Base-by-base conservation (phyloP, 2,797 vertebrate genomes). In the Oophaga sylvatica region DNA sequence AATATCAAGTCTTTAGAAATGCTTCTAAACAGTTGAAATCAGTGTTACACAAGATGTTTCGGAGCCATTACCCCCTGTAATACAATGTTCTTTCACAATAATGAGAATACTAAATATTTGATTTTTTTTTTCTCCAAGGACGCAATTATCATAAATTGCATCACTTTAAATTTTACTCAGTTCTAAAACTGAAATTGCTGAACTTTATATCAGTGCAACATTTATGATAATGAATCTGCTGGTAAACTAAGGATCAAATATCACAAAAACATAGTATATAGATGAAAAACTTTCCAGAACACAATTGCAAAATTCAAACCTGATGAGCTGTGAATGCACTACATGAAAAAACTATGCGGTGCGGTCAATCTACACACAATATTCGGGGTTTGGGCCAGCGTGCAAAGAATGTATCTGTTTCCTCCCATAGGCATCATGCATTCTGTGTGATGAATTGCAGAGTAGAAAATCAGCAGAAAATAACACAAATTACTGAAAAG, bases 71-170 rank as follows among this genome's bases (percentile, higher is more conserved):
- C 26, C 22, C 45, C 22, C n/a, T 2, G 73, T 56, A 76, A 76
- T 76, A 56, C 73, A 76, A 76, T 76, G 45, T 76, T 76, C 45
- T 76, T 76, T 76, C 15, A 22, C 22, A n/a, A 53, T 56, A 76
- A 76, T 56, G 22, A 53, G 41, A 76, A 53, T 19, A 76, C 13
- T 76, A 76, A 76, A 76, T 45, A 56, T 56, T 56, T 76, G 10
- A 76, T 45, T 76, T 76, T 35, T 75, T 75, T 19, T 71, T 53
- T n/a, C 73, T 26, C 45, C 17, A 76, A 48, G 1, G n/a, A 53
- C 22, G n/a, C 56, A 76, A 76, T 76, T 48, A n/a, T 15, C 45
- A 15, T 13, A 48, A 56, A 76, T 53, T 56, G 73, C 48, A 53
- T 26, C 12, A 26, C 35, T 75, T 75, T 9, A 75, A 75, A 22